Conservation (phyloP, 2,113 vertebrate genomes). For the Pedetes capensis region DNA sequence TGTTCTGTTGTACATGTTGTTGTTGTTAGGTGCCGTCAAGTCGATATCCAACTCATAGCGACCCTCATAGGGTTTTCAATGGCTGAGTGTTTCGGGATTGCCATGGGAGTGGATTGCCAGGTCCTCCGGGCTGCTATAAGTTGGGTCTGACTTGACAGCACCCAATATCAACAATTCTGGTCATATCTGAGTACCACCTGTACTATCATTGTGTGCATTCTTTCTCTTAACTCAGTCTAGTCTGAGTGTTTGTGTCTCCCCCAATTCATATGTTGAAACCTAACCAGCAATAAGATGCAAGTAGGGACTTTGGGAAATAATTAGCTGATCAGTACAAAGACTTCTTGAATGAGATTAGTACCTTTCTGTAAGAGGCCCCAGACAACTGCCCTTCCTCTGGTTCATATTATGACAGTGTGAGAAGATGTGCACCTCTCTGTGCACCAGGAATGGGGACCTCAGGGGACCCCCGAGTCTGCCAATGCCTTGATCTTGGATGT, state of each 20-base stretch:
- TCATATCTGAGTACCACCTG: background rate
- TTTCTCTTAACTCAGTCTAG: background rate
- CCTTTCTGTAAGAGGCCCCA: background rate
- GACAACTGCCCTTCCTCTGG: background rate
- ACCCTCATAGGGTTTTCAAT: too few relatives aligned
- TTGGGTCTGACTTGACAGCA: too few relatives aligned
- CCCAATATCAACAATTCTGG: too few relatives aligned
- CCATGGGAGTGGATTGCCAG: too few relatives aligned
- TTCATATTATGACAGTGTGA: rapidly evolving
- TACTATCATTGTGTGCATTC: background rate
- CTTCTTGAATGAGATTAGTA: background rate
- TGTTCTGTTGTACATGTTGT: too few relatives aligned
- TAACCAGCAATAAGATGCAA: background rate
- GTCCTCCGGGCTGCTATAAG: too few relatives aligned
- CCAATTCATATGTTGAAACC: background rate
- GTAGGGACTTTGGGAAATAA: background rate
- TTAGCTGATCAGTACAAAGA: background rate
- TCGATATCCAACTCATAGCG: too few relatives aligned
- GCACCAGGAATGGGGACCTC: background rate
- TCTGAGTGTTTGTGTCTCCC: background rate
- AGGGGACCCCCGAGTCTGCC: too few relatives aligned
- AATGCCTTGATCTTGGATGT: background rate
- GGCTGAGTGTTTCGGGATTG: too few relatives aligned
- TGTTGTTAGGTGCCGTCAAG: too few relatives aligned
- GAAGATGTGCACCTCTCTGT: rapidly evolving